A percentile compares a stretch with the other conserved stretches of the same genome.
Conservation (phyloP, 2,113 vertebrate genomes). For the Puffinus mauretanicus region DNA sequence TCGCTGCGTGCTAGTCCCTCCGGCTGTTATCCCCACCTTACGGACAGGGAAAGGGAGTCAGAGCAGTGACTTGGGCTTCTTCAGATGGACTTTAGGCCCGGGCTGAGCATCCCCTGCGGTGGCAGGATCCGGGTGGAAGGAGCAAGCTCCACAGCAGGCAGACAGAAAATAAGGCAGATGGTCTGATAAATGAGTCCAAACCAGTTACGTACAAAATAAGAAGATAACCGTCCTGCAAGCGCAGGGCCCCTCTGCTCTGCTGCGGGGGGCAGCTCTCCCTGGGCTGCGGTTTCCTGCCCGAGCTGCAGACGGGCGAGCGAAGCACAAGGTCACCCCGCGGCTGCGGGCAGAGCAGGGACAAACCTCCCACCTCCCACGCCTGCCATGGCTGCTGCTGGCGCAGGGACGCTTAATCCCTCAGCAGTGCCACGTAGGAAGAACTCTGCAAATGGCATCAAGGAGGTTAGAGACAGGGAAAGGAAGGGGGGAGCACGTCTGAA, state of each 20-base stretch:
- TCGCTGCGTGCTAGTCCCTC: neutral
- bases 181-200: neutral
- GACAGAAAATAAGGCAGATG: neutral
- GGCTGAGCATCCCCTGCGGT: rapidly evolving
- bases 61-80: neutral
- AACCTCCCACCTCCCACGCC: neutral
- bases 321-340: neutral
- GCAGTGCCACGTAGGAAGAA: neutral
- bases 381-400: neutral
- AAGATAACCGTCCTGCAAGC: neutral
- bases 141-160: neutral
- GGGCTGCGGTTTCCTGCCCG: neutral
- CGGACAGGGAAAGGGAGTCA: neutral
- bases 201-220: rapidly evolving
- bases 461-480: neutral
- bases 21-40: neutral
- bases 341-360: neutral
- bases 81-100: neutral
- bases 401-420: neutral
- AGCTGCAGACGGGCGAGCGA: neutral
- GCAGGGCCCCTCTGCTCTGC: neutral
- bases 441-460: neutral
- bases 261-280: neutral
- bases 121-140: neutral
- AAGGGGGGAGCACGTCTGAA: too few relatives aligned